Evolutionary conservation across 2,797 vertebrate species (phyloP).

Genomic region (Anguilla marmorata): DNA sequence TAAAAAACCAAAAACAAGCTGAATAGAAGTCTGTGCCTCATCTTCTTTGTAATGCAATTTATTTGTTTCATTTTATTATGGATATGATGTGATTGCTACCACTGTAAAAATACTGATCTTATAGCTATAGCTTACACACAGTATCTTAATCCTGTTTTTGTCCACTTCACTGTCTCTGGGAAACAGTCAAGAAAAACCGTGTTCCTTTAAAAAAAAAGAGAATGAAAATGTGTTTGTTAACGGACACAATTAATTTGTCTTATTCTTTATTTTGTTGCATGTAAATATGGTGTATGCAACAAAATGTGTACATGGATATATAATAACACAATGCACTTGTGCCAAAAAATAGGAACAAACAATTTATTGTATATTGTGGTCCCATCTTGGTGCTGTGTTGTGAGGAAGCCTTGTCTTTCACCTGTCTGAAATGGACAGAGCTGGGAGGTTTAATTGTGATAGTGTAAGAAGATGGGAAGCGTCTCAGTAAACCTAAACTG

Average conservation of each 20-base stretch:
- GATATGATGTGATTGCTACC: too few relatives aligned
- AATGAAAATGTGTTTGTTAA: neutral
- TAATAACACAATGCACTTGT: too few relatives aligned
- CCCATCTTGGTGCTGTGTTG: neutral
- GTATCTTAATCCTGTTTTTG: too few relatives aligned
- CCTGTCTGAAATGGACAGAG: neutral
- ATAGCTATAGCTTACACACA: too few relatives aligned
- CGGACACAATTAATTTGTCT: neutral
- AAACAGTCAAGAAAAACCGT: too few relatives aligned
- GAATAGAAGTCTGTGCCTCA: neutral
- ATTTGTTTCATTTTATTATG: too few relatives aligned
- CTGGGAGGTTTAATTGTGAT: neutral
- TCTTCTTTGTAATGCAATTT: too few relatives aligned
- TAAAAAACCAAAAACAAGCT: neutral
- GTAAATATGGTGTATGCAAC: neutral
- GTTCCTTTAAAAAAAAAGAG: neutral
- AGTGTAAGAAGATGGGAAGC: neutral
- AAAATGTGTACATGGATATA: neutral
- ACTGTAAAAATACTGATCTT: too few relatives aligned
- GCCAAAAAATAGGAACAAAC: neutral
- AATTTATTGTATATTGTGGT: too few relatives aligned
- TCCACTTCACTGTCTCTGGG: too few relatives aligned
- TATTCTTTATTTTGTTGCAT: neutral
- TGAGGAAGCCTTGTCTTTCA: neutral
- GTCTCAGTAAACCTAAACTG: neutral